Evolutionary conservation across 1,140 invertebrate genomes (phyloP).

Genomic region (Cotesia glomerata): DNA sequence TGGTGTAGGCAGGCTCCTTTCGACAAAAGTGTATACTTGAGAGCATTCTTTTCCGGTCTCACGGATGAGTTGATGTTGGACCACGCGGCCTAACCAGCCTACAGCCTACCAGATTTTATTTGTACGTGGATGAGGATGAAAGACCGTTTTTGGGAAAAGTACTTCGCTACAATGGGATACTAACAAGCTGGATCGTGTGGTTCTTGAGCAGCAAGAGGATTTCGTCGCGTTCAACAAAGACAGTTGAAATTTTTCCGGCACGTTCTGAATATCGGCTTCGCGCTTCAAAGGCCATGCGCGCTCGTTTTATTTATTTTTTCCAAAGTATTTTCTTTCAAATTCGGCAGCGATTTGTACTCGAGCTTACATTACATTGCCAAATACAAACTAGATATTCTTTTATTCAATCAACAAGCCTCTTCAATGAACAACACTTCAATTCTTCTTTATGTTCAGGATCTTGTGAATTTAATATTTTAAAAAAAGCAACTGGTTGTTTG

Average conservation of each 20-base stretch:
- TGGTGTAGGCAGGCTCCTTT: background rate
- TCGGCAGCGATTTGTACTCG: too few relatives aligned
- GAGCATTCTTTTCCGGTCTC: background rate
- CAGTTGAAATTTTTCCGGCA: background rate
- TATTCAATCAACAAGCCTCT: too few relatives aligned
- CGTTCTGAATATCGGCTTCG: background rate
- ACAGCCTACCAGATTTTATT: constrained; percentile 34
- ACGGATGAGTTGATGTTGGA: background rate
- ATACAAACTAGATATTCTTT: too few relatives aligned
- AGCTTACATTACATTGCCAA: too few relatives aligned
- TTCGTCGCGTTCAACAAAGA: constrained; percentile 52
- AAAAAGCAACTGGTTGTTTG: too few relatives aligned
- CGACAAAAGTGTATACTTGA: background rate
- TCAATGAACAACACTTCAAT: too few relatives aligned
- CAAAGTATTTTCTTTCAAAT: background rate
- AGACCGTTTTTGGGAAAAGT: background rate
- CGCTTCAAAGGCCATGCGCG: too few relatives aligned
- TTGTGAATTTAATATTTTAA: too few relatives aligned
- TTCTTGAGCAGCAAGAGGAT: constrained; percentile 25
- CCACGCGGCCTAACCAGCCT: constrained; percentile 11
- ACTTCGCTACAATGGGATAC: constrained; percentile 43
- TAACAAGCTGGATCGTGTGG: constrained; percentile 50
- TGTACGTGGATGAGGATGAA: background rate
- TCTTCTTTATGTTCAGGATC: too few relatives aligned
- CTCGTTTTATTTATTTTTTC: background rate